Evolutionary conservation across 1,140 invertebrate species (phyloP), one percentile per base, ranked within the genome.

Genomic region (Drosophila pallidifrons): DNA sequence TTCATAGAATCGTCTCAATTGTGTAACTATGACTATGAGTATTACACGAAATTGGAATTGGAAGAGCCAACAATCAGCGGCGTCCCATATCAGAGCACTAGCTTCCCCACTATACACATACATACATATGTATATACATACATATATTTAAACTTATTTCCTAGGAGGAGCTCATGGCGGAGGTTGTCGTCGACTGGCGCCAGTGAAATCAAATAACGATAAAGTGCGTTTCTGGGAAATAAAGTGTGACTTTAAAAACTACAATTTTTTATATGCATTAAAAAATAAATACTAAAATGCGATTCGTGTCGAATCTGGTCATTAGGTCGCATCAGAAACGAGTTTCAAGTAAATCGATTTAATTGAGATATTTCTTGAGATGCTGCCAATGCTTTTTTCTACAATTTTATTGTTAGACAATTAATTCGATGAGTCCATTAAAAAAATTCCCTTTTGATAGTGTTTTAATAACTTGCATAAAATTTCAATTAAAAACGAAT

Each of bases 171-270:
- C 41, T 10, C 4, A 32, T 13, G 43, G 20, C 64, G 76, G 72
- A 79, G 81, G 68, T 83, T 59, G 46, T 20, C 16, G 57, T 51
- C 35, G 67, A 57, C 76, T 87, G 83, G 77, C 83, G 83, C 83
- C 83, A 88, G 54, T 70, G 45, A 76, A 87, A 85, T 76, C 38
- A 73, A 75, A 78, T 77, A 69, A 45, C 67, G 69, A 87, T 59
- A 79, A 77, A 77, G 68, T 8, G 51, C 57, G 41, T 8, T 74
- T 69, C 65, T 51, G 54, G 41, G 71, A 61, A 74, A 67, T 54
- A 54, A 15, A 49, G 13, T 20, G 16, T 47, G 15, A 8, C 11
- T 16, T 13, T 4, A 11, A 28, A 69, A 13, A 20, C 16, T 15
- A 25, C 13, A 54, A 5, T 5, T 45, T 7, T 10, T 35, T 41